Percentiles rank a stretch among this genome's conserved stretches.
phyloP scores from a whole-genome alignment of 1,140 invertebrate species.

The Pogonus chalceus region DNA sequence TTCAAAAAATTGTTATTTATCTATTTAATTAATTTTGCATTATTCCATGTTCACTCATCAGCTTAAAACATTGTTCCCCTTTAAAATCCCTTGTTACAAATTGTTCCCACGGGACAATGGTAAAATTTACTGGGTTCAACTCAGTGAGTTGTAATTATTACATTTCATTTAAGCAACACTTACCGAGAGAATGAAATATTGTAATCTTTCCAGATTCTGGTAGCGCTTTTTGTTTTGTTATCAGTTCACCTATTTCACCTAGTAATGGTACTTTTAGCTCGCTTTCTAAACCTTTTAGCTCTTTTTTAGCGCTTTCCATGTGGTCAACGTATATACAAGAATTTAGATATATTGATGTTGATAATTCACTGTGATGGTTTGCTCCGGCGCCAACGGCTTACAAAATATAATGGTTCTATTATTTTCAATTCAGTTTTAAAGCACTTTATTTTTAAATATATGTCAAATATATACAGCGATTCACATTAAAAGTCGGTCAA shows the following conservation, averaged over 20 bases:
- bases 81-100: too few relatives aligned
- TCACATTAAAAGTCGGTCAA: too few relatives aligned
- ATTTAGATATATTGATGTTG: constrained; percentile 30
- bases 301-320: constrained; percentile 28
- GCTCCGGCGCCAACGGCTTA: constrained; percentile 37
- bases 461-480: too few relatives aligned
- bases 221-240: constrained; percentile 16
- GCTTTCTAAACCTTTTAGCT: constrained; percentile 32
- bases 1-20: too few relatives aligned
- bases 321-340: constrained; percentile 34
- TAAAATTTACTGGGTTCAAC: too few relatives aligned
- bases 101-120: too few relatives aligned
- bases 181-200: constrained; percentile 34
- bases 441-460: too few relatives aligned
- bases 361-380: constrained; percentile 33
- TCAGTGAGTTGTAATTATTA: too few relatives aligned
- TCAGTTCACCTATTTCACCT: constrained; percentile 34
- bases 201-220: constrained; percentile 18
- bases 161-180: constrained; percentile 11
- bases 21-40: too few relatives aligned
- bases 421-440: too few relatives aligned
- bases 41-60: too few relatives aligned
- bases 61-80: too few relatives aligned
- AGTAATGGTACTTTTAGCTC: constrained; percentile 26
- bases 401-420: constrained; percentile 7